A percentile compares a stretch with the other conserved stretches of the same genome.
These are phyloP conservation scores for Phrynocephalus forsythii DNA, from an alignment of 2,797 vertebrate species.

Conservation along the genomic window DNA sequence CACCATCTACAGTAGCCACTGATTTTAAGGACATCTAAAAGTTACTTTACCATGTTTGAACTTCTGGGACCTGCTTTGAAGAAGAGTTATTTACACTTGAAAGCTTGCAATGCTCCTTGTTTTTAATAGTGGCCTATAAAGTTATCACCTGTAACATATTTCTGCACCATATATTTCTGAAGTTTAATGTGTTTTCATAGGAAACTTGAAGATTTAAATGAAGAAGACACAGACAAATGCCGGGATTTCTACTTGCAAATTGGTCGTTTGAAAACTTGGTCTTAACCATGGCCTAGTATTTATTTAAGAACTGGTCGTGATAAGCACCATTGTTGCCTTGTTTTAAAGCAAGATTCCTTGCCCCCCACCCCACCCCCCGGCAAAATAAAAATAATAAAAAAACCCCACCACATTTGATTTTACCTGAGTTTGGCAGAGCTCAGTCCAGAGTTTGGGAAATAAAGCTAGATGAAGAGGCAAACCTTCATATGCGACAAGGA, in stretches of 20 bases:
- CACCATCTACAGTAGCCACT: too few relatives aligned
- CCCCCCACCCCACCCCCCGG: neutral
- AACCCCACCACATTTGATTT: slow-evolving; percentile 44
- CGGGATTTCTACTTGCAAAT: neutral
- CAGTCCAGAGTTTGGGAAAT: slow-evolving; percentile 97
- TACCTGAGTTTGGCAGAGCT: slow-evolving; percentile 97
- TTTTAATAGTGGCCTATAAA: too few relatives aligned
- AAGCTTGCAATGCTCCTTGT: too few relatives aligned
- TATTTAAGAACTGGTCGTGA: neutral
- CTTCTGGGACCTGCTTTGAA: too few relatives aligned
- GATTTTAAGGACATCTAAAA: too few relatives aligned
- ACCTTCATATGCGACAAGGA: slow-evolving; percentile 96
- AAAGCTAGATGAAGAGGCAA: slow-evolving; percentile 94
- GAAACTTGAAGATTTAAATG: neutral
- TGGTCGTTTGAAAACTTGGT: too few relatives aligned
- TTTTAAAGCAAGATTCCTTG: neutral
- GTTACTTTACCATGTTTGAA: too few relatives aligned
- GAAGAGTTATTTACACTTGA: too few relatives aligned
- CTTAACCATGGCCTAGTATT: too few relatives aligned
- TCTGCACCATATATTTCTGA: neutral
- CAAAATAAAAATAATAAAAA: too few relatives aligned
- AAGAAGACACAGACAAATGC: neutral
- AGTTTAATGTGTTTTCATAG: neutral
- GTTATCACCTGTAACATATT: too few relatives aligned
- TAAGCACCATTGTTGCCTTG: neutral